Evolutionary conservation across 1,140 invertebrate genomes (phyloP).

Genomic region (Drosophila kanapiae): DNA sequence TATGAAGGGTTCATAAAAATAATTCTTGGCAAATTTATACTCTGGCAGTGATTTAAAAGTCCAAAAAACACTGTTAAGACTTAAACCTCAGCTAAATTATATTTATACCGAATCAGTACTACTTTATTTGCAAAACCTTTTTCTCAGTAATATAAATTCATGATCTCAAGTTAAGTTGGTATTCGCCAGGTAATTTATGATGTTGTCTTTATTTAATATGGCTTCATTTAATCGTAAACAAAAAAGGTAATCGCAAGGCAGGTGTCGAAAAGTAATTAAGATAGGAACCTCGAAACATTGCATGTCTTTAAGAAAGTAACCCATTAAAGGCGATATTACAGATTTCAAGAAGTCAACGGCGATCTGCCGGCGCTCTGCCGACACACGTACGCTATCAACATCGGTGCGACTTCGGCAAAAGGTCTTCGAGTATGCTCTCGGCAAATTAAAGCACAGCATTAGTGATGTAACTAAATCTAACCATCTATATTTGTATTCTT

Average conservation of each 20-base stretch:
- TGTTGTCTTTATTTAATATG: slow-evolving; percentile 1
- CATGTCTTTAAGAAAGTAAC: slow-evolving; percentile 6
- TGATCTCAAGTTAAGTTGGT: neutral
- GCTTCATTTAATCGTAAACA: slow-evolving; percentile 5
- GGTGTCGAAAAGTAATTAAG: slow-evolving; percentile 33
- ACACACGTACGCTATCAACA: too few relatives aligned
- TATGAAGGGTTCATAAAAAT: neutral
- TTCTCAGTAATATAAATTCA: neutral
- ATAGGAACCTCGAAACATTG: slow-evolving; percentile 17
- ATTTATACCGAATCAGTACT: too few relatives aligned
- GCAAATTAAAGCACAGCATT: too few relatives aligned
- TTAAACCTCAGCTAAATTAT: too few relatives aligned
- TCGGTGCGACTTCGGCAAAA: too few relatives aligned
- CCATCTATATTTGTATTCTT: too few relatives aligned
- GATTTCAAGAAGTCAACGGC: neutral
- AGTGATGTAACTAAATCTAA: too few relatives aligned
- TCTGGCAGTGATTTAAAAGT: neutral
- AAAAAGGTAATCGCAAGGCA: slow-evolving; percentile 12
- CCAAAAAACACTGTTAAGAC: neutral
- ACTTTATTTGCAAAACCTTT: neutral
- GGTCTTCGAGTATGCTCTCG: too few relatives aligned
- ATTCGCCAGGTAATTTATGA: neutral
- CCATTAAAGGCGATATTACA: slow-evolving; percentile 6
- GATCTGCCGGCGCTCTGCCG: too few relatives aligned
- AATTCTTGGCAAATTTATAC: neutral